Evolutionary conservation across 2,888 invertebrate species (phyloP), one percentile per base, ranked within the genome.

Genomic region (Oligia fasciuncula): DNA sequence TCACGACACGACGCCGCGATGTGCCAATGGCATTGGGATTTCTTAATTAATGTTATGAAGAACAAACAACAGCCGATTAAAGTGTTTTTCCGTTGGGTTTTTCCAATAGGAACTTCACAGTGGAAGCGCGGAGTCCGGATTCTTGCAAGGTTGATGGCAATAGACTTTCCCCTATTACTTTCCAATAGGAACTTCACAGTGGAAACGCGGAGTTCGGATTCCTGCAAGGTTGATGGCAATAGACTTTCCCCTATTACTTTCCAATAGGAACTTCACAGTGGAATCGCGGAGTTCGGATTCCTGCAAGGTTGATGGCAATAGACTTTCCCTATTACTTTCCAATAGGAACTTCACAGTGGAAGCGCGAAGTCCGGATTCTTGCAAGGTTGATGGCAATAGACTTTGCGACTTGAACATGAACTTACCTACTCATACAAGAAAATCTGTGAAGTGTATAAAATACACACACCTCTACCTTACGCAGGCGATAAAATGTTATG

Each of bases 41-140:
- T 73, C 1, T 49, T 72, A 49, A 57, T 57, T 9, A 51, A 29
- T 51, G 19, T n/a, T n/a, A 19, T 35, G 6, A 73, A 71, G 4
- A 72, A 51, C 73, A 73, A 49, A 51, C 73, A 73, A 49, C 73
- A n/a, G 1, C 8, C 19, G n/a, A 62, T 23, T 3, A 5, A 49
- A 63, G 40, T 40, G 13, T 5, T 43, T 63, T 77, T 51, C n/a
- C 62, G 23, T 63, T 51, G 51, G 40, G 40, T 77, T n/a, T 74
- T 49, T n/a, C 13, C 49, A 71, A 13, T 57, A 40, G 17, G 17
- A 70, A 62, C 17, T 40, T 62, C 6, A 35, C 14, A 40, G n/a
- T 40, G 40, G 54, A 35, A 71, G 57, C 40, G 8, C 54, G 5
- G 19, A 46, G n/a, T 29, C 5, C 29, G 49, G 29, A 29, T 43